Evolutionary conservation across 2,888 invertebrate species (phyloP), one percentile per base, ranked within the genome.

Genomic region (Empis stercorea): DNA sequence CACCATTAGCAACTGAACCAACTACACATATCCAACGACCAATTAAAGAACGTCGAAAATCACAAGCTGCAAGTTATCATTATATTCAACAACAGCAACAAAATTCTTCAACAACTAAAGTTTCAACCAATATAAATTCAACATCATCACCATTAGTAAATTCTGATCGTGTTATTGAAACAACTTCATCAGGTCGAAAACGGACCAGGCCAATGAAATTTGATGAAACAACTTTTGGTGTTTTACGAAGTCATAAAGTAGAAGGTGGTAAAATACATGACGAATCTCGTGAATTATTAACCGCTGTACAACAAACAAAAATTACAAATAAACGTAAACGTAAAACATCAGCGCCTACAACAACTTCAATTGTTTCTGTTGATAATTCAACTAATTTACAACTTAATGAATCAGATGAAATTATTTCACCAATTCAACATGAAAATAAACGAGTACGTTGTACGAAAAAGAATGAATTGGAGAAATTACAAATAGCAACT

Each of bases 181-280:
- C 78, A 1, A 79, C 80, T 1, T 79, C 80, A 1, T 80, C 79
- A 0, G 80, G 80, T 4, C 66, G 80, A 47, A 72, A 76, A 61
- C 68, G 80, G 48, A 79, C 78, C 27, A 66, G 79, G 45, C 80
- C 80, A 1, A 71, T 76, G 48, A 80, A 80, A 59, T 80, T 74
- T 57, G 79, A 79, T 53, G 80, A 80, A 62, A 74, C 76, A 7
- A 78, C 78, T 1, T 79, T 76, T 57, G 76, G 52, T 23, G 55
- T 56, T 23, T 14, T 40, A 3, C 20, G 23, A 6, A 40, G 23
- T n/a, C 38, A 38, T 17, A 40, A 40, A 27, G 27, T 23, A 3
- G 40, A 40, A 14, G 14, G 10, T 2, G 20, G 13, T 13, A 40
- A 40, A 40, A 11, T 17, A 5, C 10, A 17, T 17, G 38, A 38